These are phyloP conservation scores for Neomorphus geoffroyi DNA, from an alignment of 2,797 vertebrate species.

Conservation along the genomic window DNA sequence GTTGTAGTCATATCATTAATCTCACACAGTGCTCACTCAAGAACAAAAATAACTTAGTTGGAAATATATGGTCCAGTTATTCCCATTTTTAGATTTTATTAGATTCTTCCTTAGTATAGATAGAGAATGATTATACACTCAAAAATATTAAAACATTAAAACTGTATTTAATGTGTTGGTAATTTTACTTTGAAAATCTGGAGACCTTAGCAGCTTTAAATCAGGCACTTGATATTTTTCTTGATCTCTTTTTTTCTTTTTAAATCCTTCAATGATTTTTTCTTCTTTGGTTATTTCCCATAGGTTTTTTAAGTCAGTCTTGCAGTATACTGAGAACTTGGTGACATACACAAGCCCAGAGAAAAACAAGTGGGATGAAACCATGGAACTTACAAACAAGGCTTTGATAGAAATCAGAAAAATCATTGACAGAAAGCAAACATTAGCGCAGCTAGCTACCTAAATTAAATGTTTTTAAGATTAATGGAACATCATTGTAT, in stretches of 20 bases:
- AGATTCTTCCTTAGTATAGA: background rate
- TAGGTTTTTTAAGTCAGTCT: constrained; percentile 75
- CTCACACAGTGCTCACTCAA: background rate
- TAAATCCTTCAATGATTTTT: background rate
- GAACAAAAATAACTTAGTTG: background rate
- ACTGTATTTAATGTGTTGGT: background rate
- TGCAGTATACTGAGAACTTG: constrained; percentile 78
- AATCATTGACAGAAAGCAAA: constrained; percentile 56
- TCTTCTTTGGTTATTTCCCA: background rate
- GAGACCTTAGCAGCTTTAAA: background rate
- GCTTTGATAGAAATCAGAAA: constrained; percentile 65
- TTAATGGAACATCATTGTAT: background rate
- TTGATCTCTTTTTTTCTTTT: background rate
- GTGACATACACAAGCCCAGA: constrained; percentile 63
- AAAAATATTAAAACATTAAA: background rate
- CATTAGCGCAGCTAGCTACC: constrained; percentile 53
- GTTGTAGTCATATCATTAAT: background rate
- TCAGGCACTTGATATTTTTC: background rate
- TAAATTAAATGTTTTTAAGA: background rate
- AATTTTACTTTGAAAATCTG: background rate
- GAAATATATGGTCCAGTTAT: background rate
- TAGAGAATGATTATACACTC: background rate
- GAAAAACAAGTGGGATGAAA: constrained; percentile 77
- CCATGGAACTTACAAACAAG: constrained; percentile 39
- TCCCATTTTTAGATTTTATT: background rate